A percentile compares a stretch with the other conserved stretches of the same genome.
These are phyloP conservation scores for Chymomyza costata DNA, from an alignment of 1,140 invertebrate genomes.

Conservation along the genomic window DNA sequence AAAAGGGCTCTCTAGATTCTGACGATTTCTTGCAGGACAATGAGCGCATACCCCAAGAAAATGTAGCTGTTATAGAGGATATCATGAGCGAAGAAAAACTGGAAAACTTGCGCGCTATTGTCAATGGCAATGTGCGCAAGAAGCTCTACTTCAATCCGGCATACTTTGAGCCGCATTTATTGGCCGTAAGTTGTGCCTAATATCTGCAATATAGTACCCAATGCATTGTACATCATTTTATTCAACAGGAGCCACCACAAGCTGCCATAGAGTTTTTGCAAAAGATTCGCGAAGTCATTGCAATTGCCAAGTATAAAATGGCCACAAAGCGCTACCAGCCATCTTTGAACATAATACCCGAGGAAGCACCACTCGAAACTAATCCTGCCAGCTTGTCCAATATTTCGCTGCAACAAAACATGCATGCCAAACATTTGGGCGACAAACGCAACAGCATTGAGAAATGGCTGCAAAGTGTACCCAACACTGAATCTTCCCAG, in stretches of 20 bases:
- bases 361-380: conserved; percentile 79
- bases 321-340: conserved; percentile 86
- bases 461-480: conserved; percentile 87
- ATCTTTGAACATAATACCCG: conserved; percentile 86
- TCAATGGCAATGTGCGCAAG: conserved; percentile 80
- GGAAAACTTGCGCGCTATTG: conserved; percentile 80
- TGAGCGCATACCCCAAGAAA: conserved; percentile 86
- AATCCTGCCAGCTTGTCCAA: conserved; percentile 40
- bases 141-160: conserved; percentile 92
- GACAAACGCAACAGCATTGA: conserved; percentile 84
- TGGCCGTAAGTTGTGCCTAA: conserved; percentile 80
- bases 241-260: conserved; percentile 85
- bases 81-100: conserved; percentile 80
- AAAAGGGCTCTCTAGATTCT: conserved; percentile 30
- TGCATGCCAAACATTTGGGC: conserved; percentile 73
- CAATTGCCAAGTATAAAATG: conserved; percentile 91
- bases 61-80: conserved; percentile 89
- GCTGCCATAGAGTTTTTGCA: conserved; percentile 89
- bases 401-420: conserved; percentile 56
- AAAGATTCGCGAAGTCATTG: conserved; percentile 91
- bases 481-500: conserved; percentile 67
- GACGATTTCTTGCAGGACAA: conserved; percentile 64
- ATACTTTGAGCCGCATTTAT: conserved; percentile 89
- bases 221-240: neutral
- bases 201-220: neutral